These are phyloP conservation scores for Meteorus cinctellus DNA, from an alignment of 2,888 invertebrate species.

Conservation along the genomic window DNA sequence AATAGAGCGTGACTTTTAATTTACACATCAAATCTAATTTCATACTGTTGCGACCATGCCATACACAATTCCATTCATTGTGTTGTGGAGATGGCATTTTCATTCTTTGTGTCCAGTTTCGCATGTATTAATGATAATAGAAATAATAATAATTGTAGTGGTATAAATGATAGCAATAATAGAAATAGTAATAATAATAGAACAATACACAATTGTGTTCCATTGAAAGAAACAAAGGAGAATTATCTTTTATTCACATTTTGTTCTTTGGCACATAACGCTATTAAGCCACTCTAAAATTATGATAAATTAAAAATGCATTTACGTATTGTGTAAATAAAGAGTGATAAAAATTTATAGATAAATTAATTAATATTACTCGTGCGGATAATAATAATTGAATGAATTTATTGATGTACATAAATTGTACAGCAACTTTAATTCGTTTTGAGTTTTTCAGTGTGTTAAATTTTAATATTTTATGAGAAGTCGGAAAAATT, in stretches of 20 bases:
- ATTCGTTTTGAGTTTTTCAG: too few relatives aligned
- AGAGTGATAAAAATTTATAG: too few relatives aligned
- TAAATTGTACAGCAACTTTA: too few relatives aligned
- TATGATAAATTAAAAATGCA: too few relatives aligned
- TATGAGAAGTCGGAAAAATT: too few relatives aligned
- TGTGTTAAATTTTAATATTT: too few relatives aligned
- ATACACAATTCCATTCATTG: conserved; percentile 49
- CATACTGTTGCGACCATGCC: conserved; percentile 36
- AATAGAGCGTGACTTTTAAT: conserved; percentile 54
- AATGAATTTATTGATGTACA: too few relatives aligned
- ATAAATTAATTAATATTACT: too few relatives aligned
- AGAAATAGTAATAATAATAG: neutral
- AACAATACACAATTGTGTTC: neutral
- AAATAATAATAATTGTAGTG: neutral
- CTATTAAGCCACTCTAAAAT: neutral
- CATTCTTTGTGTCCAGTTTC: conserved; percentile 22
- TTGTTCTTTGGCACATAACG: neutral
- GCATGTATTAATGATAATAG: neutral
- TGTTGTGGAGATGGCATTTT: conserved; percentile 50
- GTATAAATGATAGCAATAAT: too few relatives aligned
- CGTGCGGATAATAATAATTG: too few relatives aligned
- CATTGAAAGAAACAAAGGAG: neutral
- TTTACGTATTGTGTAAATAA: too few relatives aligned
- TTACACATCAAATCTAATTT: conserved; percentile 51
- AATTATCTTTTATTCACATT: neutral